These are phyloP conservation scores for Oxystoma pomonae DNA, from an alignment of 2,888 invertebrate genomes.

Conservation along the genomic window DNA sequence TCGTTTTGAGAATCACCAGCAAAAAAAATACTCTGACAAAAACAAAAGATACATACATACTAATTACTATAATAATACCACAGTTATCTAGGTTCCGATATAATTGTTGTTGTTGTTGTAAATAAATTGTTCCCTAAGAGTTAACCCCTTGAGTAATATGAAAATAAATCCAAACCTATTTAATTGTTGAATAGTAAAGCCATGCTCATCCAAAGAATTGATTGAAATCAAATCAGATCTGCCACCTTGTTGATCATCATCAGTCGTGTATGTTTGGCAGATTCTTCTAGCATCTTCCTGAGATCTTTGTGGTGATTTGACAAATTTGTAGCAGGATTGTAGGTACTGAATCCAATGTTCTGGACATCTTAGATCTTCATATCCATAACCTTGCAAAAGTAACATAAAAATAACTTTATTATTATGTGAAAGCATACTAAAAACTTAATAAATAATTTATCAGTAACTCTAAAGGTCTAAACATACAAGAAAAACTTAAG, in stretches of 20 bases:
- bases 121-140: no score
- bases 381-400: conserved; percentile 6
- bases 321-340: conserved; percentile 84
- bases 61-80: no score
- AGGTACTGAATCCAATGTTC: conserved; percentile 81
- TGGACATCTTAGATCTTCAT: conserved; percentile 61
- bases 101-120: no score
- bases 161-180: conserved; percentile 56
- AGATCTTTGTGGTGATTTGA: conserved; percentile 77
- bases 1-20: no score
- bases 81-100: no score
- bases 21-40: no score
- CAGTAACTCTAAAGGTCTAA: no score
- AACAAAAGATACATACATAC: no score
- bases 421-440: no score
- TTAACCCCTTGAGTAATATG: no score
- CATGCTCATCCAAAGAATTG: conserved; percentile 80
- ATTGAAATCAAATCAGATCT: conserved; percentile 78
- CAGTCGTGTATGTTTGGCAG: conserved; percentile 66
- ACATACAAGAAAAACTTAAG: no score
- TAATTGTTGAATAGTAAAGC: conserved; percentile 79
- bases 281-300: conserved; percentile 78
- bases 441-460: no score
- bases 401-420: neutral
- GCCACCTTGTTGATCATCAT: conserved; percentile 27